Percentiles rank a stretch among this genome's conserved stretches.
Conservation (phyloP, 2,797 vertebrate species). For the Leptodactylus fallax region DNA sequence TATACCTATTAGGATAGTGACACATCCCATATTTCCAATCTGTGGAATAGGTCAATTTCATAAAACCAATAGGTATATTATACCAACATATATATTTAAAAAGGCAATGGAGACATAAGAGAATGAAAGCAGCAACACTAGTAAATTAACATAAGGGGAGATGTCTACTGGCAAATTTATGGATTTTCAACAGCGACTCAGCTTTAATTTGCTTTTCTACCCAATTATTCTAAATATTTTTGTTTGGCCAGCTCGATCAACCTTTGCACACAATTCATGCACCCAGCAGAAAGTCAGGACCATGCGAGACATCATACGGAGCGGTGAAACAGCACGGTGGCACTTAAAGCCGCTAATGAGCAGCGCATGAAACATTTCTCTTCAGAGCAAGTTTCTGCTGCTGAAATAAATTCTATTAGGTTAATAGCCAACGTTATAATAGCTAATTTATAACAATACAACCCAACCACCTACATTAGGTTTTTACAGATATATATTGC, state of each 20-base stretch:
- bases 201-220: constrained; percentile 25
- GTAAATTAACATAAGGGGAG: background rate
- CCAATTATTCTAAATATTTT: constrained; percentile 31
- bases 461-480: constrained; percentile 4
- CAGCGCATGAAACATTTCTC: constrained; percentile 27
- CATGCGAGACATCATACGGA: background rate
- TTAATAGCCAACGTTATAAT: constrained; percentile 30
- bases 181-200: background rate
- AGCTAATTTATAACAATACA: constrained; percentile 39
- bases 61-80: no score
- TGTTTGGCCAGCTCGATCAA: constrained; percentile 37
- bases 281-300: constrained; percentile 15
- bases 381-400: constrained; percentile 17
- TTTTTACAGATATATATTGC: background rate
- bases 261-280: constrained; percentile 20
- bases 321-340: background rate
- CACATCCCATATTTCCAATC: no score
- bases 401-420: constrained; percentile 52
- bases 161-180: background rate
- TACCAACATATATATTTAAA: no score
- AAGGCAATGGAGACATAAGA: background rate
- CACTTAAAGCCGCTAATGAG: constrained; percentile 49
- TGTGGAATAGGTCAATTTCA: no score
- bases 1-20: no score
- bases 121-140: background rate